Evolutionary conservation across 2,888 invertebrate species (phyloP).

Genomic region (Chrysodeixis includens): DNA sequence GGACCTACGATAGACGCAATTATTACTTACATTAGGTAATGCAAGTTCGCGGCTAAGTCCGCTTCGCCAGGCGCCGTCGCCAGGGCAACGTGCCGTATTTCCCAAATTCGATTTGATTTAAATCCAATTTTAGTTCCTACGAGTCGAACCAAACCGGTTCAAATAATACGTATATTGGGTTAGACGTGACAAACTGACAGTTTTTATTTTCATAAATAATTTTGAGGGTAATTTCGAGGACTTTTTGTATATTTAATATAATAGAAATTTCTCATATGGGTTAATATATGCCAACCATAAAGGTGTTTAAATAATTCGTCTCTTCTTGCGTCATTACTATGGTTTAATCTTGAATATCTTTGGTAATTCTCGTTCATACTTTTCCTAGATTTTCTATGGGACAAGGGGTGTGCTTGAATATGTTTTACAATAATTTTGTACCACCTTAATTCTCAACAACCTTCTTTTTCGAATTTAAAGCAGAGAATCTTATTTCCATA

Average conservation of each 20-base stretch:
- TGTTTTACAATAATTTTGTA: not conserved
- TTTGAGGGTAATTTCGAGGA: not conserved
- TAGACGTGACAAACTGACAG: not conserved
- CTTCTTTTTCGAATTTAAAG: not conserved
- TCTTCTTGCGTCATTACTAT: too few relatives aligned
- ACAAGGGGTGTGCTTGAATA: not conserved
- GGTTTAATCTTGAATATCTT: too few relatives aligned
- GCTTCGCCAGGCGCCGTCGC: not conserved
- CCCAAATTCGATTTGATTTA: not conserved
- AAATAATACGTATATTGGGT: not conserved
- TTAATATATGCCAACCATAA: not conserved
- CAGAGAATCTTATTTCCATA: not conserved
- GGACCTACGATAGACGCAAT: conserved; percentile 50
- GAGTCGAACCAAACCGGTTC: not conserved
- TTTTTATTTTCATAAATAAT: not conserved
- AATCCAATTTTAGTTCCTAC: not conserved
- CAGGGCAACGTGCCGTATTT: not conserved
- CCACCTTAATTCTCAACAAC: not conserved
- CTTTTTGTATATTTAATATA: not conserved
- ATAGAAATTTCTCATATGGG: not conserved
- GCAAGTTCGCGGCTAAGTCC: conserved; percentile 4
- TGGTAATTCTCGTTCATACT: not conserved
- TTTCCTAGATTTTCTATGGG: not conserved
- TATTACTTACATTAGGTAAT: conserved; percentile 25
- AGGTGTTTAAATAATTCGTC: too few relatives aligned